Base-by-base conservation (phyloP, 2,888 invertebrate genomes). In the Labia minor region DNA sequence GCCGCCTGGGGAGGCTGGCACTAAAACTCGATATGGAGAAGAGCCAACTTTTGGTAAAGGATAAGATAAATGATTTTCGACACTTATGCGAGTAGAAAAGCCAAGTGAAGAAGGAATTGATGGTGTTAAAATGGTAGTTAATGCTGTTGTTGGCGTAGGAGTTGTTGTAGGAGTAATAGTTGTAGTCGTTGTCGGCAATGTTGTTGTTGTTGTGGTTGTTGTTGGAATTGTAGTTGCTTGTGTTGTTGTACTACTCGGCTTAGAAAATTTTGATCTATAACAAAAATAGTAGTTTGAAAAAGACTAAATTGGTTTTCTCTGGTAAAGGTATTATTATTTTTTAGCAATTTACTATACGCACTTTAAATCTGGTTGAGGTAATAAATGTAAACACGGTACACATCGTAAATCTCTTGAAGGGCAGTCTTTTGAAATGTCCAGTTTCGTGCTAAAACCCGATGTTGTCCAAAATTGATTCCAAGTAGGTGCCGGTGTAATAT, bases 1-100 rank as follows among this genome's bases (percentile, higher is more conserved):
- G 19, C 67, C 68, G 26, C 67, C 65, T 19, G 62, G 62, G 3
- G 69, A 69, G 3, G 49, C 14, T 4, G 49, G 49, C 2, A 49
- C 49, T 14, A 49, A 49, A 3, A 49, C n/a, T 49, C 49, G 49
- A 16, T 49, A 49, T 49, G 49, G 49, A n/a, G 49, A 49, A 6
- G 8, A 26, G 14, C n/a, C 16, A 3, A 16, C 16, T 49, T 11
- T 49, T 3, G 49, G 49, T 3, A n/a, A 8, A 3, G 49, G 49
- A 64, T 21, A 21, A 20, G 65, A 2, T 19, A 37, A 19, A 19
- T 21, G 61, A 11, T 33, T 63, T 19, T 49, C 49, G 49, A 19
- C 37, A 20, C 63, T 26, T 62, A 21, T 33, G n/a, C 26, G 64
- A 64, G 20, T 64, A 18, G 21, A 37, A 3, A 19, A 64, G 67